Base-by-base conservation (phyloP, 2,797 vertebrate genomes). In the Cephalopachus bancanus region DNA sequence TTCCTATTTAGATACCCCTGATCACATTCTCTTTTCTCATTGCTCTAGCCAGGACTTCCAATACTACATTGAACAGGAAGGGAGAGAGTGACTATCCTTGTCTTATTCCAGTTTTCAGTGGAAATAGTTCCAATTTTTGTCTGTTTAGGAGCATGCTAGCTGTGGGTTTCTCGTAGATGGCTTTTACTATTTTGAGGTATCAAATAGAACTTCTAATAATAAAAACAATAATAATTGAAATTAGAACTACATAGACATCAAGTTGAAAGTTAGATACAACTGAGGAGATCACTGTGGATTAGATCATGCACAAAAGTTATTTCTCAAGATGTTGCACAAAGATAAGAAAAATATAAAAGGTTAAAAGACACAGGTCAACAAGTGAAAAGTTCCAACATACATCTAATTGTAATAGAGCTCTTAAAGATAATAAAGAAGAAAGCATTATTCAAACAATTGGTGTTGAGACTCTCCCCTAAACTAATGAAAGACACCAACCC, bases 161-260 rank as follows among this genome's bases (percentile, higher is more conserved):
- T 37, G 37, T 37, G 37, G 37, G 37, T 37, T 37, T 37, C 37
- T 37, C 37, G 37, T 37, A 37, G 37, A 37, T 37, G 37, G 37
- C 37, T 37, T 37, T 37, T 37, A 37, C 37, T 37, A 37, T 37
- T 65, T 33, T 74, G 88, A 79, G 93, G 28, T 71, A 83, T 2
- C 67, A 96, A 60, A 4, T 44, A 80, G 30, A 79, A 65, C 14
- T 55, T 83, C 71, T 80, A 91, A 37, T 84, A 93, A 71, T 75
- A 93, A 92, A 86, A 96, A 74, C 65, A 26, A 17, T 65, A 88
- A 88, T 30, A 88, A 88, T 30, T 94, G 44, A 89, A 96, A 51
- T 80, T 83, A 51, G 71, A 86, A 55, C 19, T 78, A 8, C 28
- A 30, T 24, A 64, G 26, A 59, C 33, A n/a, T 53, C 62, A 93